Percentiles rank a stretch among this genome's conserved stretches.
phyloP scores from a whole-genome alignment of 2,797 vertebrate genomes.

The Ceyx erithaca region DNA sequence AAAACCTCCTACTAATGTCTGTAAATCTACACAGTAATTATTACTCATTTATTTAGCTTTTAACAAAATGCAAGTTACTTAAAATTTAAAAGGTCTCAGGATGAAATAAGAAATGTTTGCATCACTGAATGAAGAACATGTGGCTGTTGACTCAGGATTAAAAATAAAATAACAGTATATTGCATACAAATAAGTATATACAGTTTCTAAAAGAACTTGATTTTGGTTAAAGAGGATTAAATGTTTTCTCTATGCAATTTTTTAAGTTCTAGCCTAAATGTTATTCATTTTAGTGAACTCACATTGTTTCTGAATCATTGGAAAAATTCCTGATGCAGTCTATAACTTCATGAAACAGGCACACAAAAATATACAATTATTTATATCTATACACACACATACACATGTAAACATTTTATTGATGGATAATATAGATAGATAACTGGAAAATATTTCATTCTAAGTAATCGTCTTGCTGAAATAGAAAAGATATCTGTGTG shows the following conservation, averaged over 20 bases:
- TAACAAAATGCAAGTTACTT: background rate
- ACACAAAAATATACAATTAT: background rate
- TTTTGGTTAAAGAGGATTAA: background rate
- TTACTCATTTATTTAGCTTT: background rate
- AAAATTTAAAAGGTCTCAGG: background rate
- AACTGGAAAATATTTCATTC: background rate
- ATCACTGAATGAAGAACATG: background rate
- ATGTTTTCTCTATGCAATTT: background rate
- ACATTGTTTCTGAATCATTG: background rate
- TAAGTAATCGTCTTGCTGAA: background rate
- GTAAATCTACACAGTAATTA: background rate
- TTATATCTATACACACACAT: background rate
- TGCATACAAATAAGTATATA: background rate
- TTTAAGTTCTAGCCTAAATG: background rate
- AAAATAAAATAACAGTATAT: background rate
- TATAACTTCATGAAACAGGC: background rate
- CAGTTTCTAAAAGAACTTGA: background rate
- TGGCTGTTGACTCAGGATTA: background rate
- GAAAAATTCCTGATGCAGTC: background rate
- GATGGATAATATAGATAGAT: background rate
- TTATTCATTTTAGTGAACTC: background rate
- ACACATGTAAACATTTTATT: background rate
- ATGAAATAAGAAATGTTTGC: constrained; percentile 6
- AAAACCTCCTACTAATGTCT: background rate
- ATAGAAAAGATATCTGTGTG: background rate